Base-by-base conservation (phyloP, 2,797 vertebrate species). In the Peromyscus nudipes region DNA sequence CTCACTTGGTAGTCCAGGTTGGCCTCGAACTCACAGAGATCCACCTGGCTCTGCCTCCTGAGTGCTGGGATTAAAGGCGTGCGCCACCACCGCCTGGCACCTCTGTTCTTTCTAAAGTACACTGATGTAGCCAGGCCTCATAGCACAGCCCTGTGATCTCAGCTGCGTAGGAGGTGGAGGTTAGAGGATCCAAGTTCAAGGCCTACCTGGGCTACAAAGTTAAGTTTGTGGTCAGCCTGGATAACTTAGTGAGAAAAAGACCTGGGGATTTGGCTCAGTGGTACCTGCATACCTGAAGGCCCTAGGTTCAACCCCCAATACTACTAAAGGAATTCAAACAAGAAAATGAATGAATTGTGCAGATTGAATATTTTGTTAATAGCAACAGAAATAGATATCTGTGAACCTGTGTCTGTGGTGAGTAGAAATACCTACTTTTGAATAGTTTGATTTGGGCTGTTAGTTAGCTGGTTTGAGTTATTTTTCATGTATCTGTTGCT, bases 371-470 rank as follows among this genome's bases (percentile, higher is more conserved):
- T 85, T 49, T 49, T 25, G 29, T 64, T 62, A 23, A 19, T 31
- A 64, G 37, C 60, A 64, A 21, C 25, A 12, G 40, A 75, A 92
- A 62, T 13, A 92, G 67, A 49, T 3, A 57, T 9, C 52, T 92
- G 29, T 96, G 55, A 84, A 85, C 52, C 46, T 81, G 25, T 93
- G 87, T 87, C 57, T 92, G 84, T 64, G 4, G 34, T 83, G 75
- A 93, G 46, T 88, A 40, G 14, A 92, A 96, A 92, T 64, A 81
- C 10, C 73, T 57, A 67, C 19, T 92, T 67, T 97, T 89, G 9
- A 67, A 67, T 86, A 84, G 40, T 83, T 94, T 69, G 31, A 46
- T 83, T 92, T 16, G 43, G 25, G 43, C 43, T n/a, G 43, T 94
- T 76, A 69, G 40, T 91, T 46, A 69, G 37, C 31, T 62, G 62